Base-by-base conservation (phyloP, 2,113 vertebrate species). In the Myanophis thanlyinensis region DNA sequence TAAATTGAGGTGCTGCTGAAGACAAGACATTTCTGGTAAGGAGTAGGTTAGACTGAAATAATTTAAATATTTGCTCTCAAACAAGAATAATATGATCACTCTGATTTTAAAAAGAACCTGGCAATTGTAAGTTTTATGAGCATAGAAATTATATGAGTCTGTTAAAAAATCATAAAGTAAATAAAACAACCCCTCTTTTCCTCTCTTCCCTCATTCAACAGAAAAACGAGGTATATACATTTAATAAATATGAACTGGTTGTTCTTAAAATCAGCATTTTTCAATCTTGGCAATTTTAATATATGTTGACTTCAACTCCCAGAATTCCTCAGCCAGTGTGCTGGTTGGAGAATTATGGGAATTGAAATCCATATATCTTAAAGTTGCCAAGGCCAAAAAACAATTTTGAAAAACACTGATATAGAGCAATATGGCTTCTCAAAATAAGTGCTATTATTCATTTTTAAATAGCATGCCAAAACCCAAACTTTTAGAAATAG, bases 1-100 rank as follows among this genome's bases (percentile, higher is more conserved):
- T 95, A 93, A 94, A 87, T 93, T 87, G 87, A 91, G 95, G 5
- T 73, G 67, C 80, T 88, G 35, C 47, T 90, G 51, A 88, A 86
- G 87, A 22, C 1, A 73, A 73, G 13, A 40, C 5, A 73, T 89
- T 91, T 95, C 92, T 91, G 10, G 80, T 94, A 56, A 94, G 13
- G 73, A 54, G 22, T 49, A 89, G 52, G 4, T n/a, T 62, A 13
- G 44, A 89, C 7, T 22, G 95, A 96, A 94, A 46, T 94, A 47
- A 44, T 89, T 27, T 88, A 23, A 95, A 87, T 93, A 62, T 27
- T 95, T 93, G 67, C 73, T 85, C 67, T 54, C 90, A 94, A 40
- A 13, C 51, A 90, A 91, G 25, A 87, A 93, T 91, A 90, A 90
- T 2, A 1, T 67, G 0, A 52, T 30, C 47, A 51, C 6, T 4